These are phyloP conservation scores for Apocheima hispidaria DNA, from an alignment of 2,888 invertebrate species.

Conservation along the genomic window DNA sequence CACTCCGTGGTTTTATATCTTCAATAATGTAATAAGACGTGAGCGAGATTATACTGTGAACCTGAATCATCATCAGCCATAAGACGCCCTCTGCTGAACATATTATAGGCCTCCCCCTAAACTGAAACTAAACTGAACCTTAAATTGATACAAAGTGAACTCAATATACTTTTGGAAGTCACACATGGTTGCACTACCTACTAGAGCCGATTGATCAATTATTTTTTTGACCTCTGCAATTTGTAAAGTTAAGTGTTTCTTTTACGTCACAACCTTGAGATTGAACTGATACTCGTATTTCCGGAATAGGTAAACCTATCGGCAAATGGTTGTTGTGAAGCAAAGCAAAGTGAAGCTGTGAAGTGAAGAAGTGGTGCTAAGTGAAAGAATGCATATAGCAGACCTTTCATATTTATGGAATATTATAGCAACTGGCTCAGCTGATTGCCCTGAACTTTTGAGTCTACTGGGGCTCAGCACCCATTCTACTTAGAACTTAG, in stretches of 20 bases:
- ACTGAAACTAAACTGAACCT: too few relatives aligned
- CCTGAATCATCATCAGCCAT: too few relatives aligned
- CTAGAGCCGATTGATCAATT: constrained; percentile 57
- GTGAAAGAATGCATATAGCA: neutral
- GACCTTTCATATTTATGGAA: too few relatives aligned
- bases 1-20: too few relatives aligned
- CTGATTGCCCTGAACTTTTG: too few relatives aligned
- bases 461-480: too few relatives aligned
- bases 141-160: constrained; percentile 44
- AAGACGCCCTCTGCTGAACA: neutral
- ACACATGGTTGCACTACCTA: constrained; percentile 59
- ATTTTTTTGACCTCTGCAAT: constrained; percentile 67
- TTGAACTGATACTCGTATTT: constrained; percentile 59
- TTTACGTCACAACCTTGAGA: constrained; percentile 69
- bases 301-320: constrained; percentile 58
- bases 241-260: constrained; percentile 65
- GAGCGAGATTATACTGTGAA: too few relatives aligned
- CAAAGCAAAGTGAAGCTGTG: too few relatives aligned
- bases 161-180: constrained; percentile 51
- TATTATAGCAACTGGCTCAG: too few relatives aligned
- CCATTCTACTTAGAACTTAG: too few relatives aligned
- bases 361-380: too few relatives aligned
- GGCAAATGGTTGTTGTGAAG: neutral
- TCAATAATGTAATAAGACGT: too few relatives aligned
- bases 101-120: neutral